Evolutionary conservation across 1,140 invertebrate genomes (phyloP), one percentile per base, ranked within the genome.

Genomic region (Drosophila pseudoobscura): DNA sequence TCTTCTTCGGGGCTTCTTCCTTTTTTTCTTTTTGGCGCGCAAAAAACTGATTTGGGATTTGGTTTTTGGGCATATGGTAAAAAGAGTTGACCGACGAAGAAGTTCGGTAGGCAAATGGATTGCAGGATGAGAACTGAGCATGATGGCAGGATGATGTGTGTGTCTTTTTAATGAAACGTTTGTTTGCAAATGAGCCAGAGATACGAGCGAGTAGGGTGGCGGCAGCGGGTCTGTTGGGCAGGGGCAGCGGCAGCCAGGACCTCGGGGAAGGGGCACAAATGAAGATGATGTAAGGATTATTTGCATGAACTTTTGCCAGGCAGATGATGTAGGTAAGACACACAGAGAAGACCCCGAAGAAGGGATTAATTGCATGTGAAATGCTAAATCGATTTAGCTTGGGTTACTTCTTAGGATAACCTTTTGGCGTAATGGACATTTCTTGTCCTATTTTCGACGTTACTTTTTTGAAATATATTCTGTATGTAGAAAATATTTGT

Each of bases 21-120:
- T 50, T 58, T 51, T 49, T 58, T 51, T 49, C 56, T 56, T 80
- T 85, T 87, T 87, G 82, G 82, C 82, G 82, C 82, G 82, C 83
- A 87, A 82, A 75, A 60, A 71, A 75, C 35, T 75, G 44, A 80
- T 74, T 61, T 17, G 26, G 22, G 13, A 39, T 41, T 39, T 39
- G 35, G 35, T 39, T 39, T 39, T 13, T 45, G 70, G 79, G 80
- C 80, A 85, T 85, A 87, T 85, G 80, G 50, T 87, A 87, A 85
- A 87, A 85, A 47, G 72, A 80, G 78, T 78, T 87, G 83, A 88
- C 82, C 82, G 80, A 70, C 0, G 35, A 39, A 39, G 35, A 35
- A 1, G 9, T 53, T 45, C 51, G 64, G 45, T 73, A 74, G 51
- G 59, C 73, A 63, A 59, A 63, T 76, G 66, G 51, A 15, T 44